Conservation (phyloP, 1,140 invertebrate species). For the Caerostris extrusa region DNA sequence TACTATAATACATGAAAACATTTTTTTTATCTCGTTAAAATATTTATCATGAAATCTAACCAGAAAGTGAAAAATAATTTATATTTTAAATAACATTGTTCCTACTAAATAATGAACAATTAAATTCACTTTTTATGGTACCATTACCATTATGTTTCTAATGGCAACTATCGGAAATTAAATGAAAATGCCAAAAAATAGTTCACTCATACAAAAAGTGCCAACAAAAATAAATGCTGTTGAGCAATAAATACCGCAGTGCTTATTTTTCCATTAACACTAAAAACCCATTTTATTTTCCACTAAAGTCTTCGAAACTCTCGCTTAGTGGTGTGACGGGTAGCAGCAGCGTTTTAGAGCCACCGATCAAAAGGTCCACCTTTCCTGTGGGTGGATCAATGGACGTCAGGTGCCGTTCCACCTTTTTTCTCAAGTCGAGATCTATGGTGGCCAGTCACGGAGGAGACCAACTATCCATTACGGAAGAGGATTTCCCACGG, state of each 20-base stretch:
- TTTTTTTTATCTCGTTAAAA: too few relatives aligned
- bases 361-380: conserved; percentile 25
- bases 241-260: neutral
- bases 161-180: too few relatives aligned
- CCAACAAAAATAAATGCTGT: too few relatives aligned
- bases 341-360: neutral
- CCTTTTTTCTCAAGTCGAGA: conserved; percentile 30
- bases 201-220: too few relatives aligned
- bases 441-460: conserved; percentile 21
- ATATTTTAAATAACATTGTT: too few relatives aligned
- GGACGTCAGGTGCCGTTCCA: conserved; percentile 9
- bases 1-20: too few relatives aligned
- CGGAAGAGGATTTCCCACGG: conserved; percentile 29
- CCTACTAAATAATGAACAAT: too few relatives aligned
- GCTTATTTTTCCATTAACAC: conserved; percentile 22
- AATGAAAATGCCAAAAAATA: too few relatives aligned
- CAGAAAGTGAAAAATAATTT: too few relatives aligned
- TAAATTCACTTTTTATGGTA: too few relatives aligned
- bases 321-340: neutral
- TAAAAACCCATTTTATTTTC: neutral
- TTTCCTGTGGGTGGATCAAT: neutral
- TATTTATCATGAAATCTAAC: too few relatives aligned
- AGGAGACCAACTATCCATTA: conserved; percentile 32
- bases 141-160: too few relatives aligned
- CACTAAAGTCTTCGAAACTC: neutral